A percentile compares a stretch with the other conserved stretches of the same genome.
Conservation (phyloP, 2,113 vertebrate genomes). For the Tapirus terrestris region DNA sequence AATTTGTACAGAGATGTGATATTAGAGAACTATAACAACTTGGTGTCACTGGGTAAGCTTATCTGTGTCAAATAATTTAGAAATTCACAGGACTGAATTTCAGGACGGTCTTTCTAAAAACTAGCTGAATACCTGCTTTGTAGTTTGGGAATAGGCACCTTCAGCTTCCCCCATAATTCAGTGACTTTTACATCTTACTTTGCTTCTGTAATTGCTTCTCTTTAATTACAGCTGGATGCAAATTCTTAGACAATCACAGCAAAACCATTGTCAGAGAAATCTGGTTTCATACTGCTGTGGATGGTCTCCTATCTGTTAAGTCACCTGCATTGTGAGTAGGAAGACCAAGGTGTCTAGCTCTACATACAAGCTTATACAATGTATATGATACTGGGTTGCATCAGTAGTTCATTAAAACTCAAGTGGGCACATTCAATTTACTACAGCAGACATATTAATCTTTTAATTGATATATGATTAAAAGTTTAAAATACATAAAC, state of each 20-base stretch:
- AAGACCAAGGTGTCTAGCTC: not conserved
- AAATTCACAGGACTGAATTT: not conserved
- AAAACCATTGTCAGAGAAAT: constrained; percentile 44
- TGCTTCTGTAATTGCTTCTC: not conserved
- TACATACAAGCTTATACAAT: not conserved
- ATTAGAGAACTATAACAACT: constrained; percentile 77
- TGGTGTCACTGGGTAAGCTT: constrained; percentile 76
- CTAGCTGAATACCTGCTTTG: not conserved
- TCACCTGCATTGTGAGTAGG: not conserved
- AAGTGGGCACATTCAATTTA: not conserved
- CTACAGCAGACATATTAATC: not conserved
- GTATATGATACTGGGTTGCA: not conserved
- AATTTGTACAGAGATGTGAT: constrained; percentile 77
- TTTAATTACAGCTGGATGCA: constrained; percentile 15
- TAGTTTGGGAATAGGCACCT: not conserved
- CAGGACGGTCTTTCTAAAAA: not conserved
- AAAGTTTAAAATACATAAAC: constrained; percentile 19
- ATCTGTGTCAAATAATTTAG: constrained; percentile 20
- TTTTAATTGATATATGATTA: constrained; percentile 41
- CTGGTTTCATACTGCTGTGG: not conserved
- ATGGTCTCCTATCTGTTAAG: not conserved
- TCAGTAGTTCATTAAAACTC: constrained; percentile 18
- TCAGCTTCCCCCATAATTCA: not conserved
- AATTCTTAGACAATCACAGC: constrained; percentile 5
- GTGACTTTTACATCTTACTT: not conserved